Evolutionary conservation across 2,113 vertebrate species (phyloP), one percentile per base, ranked within the genome.

Genomic region (Lasiurus borealis): DNA sequence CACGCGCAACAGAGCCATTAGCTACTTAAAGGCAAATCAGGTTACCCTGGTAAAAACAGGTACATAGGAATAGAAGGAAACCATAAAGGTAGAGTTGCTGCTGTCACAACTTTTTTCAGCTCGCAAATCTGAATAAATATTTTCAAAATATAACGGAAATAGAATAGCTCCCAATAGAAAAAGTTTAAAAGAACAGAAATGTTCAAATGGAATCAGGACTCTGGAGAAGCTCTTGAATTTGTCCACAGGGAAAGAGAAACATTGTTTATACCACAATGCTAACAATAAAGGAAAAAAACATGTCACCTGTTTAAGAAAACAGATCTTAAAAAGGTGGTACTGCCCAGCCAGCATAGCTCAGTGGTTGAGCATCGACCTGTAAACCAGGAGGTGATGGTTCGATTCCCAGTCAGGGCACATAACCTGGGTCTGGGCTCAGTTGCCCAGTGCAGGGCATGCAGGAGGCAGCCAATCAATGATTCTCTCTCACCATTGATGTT

Each of bases 91-190:
- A 86, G 9, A 83, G n/a, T 73, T 68, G 71, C 19, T 48, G 27
- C 7, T 48, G 5, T 34, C 44, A 68, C 69, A 69, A 62, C 19
- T 29, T 66, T 71, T 77, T 72, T 66, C 13, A 36, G 57, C 40
- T 59, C 52, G 68, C 21, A 84, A 96, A 94, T 54, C 16, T 85
- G 14, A 76, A 92, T 36, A 89, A 87, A 52, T n/a, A 87, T n/a
- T 89, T 84, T 82, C 48, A 90, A 76, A 93, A 85, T 68, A 62
- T 66, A 77, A 46, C 2, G 77, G 23, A 87, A 90, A 85, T 21
- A 72, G 25, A 13, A 29, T 21, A 57, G 15, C 27, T 18, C 57
- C 46, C 86, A 93, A 85, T 29, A 40, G 2, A 46, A 21, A 82
- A 83, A 3, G 44, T 59, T 59, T 85, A 59, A 62, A 95, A 94